Percentiles rank a stretch among this genome's conserved stretches.
These are phyloP conservation scores for Spea hammondii DNA, from an alignment of 2,797 vertebrate genomes.

Conservation along the genomic window DNA sequence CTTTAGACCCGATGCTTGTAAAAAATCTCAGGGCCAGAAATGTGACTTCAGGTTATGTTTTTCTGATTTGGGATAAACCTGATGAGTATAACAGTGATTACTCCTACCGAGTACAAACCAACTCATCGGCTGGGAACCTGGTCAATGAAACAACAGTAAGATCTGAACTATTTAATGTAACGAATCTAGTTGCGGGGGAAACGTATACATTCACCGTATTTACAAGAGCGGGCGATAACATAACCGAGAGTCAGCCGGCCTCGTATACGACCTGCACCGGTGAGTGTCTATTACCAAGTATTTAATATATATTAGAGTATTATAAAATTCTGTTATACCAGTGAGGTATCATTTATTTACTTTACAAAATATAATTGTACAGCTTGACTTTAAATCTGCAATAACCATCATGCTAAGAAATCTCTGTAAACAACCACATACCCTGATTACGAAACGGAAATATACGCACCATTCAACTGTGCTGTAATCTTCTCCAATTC, in stretches of 20 bases:
- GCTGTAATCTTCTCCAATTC: no score
- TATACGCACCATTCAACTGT: no score
- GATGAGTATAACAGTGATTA: slow-evolving; percentile 2
- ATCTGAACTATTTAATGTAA: background rate
- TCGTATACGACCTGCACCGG: background rate
- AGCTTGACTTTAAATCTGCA: no score
- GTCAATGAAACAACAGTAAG: background rate
- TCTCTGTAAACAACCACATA: no score
- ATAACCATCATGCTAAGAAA: no score
- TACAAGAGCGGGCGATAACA: slow-evolving; percentile 12
- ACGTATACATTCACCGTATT: slow-evolving; percentile 21
- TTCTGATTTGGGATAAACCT: slow-evolving; percentile 1
- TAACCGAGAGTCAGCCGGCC: background rate
- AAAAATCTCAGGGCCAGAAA: no score
- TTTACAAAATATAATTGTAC: no score
- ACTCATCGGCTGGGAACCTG: background rate
- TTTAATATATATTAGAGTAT: no score
- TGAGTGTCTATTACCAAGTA: background rate
- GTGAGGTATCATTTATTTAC: no score
- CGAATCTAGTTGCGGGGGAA: background rate
- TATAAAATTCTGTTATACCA: background rate
- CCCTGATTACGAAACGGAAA: no score
- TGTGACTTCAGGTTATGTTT: background rate
- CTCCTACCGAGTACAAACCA: background rate
- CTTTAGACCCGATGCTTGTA: no score